Base-by-base conservation (phyloP, 2,797 vertebrate genomes). In the Taeniopygia guttata region DNA sequence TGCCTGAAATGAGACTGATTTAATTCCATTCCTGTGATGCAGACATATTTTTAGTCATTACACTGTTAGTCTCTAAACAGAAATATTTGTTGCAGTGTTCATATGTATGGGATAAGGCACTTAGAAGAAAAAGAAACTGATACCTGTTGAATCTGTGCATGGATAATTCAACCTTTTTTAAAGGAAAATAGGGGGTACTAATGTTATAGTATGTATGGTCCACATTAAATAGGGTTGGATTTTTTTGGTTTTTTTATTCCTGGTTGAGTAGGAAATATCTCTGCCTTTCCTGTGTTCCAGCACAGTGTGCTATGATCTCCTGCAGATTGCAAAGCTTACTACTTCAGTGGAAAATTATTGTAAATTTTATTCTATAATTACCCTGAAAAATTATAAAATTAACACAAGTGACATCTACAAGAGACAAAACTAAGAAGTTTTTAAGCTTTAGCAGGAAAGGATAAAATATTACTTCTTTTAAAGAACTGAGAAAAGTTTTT, bases 161-260 rank as follows among this genome's bases (percentile, higher is more conserved):
- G 11, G 30, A 64, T 78, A 84, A 52, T 7, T 32, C 51, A 59
- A 30, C 1, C 0, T 46, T 51, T 73, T 60, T 51, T 27, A 56
- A 90, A 78, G 21, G 16, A 29, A 52, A 74, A 42, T 29, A 22
- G 3, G 2, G 15, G 4, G 1, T 38, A 17, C 4, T 68, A 46
- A 55, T 25, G 7, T 1, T 64, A 12, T 3, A 9, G 3, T 59
- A 19, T 8, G 3, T 32, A 45, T 2, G 2, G 6, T 52, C 20
- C 13, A 63, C 15, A 59, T 68, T 42, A 67, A 72, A 48, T 10
- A 38, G 4, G 16, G 7, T 46, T 52, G 1, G 4, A 29, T 7
- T 43, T n/a, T 22, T 29, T 38, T n/a, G n/a, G 1, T 0, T 5
- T 32, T 46, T 59, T 69, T n/a, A 16, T 79, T 42, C 22, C 16